Base-by-base conservation (phyloP, 2,797 vertebrate species). In the Rhabdomys pumilio region DNA sequence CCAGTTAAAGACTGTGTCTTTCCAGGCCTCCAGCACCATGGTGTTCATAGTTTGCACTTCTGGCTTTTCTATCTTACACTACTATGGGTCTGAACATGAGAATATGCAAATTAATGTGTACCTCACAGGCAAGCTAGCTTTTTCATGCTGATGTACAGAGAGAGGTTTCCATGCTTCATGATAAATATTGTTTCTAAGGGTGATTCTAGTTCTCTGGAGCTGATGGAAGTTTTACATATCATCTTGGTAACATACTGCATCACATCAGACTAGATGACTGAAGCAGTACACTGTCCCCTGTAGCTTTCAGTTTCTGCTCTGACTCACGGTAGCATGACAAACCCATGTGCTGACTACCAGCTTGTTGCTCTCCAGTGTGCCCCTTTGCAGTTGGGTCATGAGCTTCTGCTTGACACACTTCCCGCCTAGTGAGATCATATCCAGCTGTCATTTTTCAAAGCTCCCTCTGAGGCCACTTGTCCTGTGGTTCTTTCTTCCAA, bases 381-480 rank as follows among this genome's bases (percentile, higher is more conserved):
- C 34, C 31, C 34, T 31, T 19, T 19, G 17, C 24, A 69, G 38
- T 80, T 91, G 38, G 93, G 69, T 19, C 69, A 86, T 63, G 55
- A 76, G 59, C 38, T 85, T 89, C 75, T 89, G 24, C 82, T 96
- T 95, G 83, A 26, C 13, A 24, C 90, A 17, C 85, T 80, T 94
- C 4, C 12, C 12, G 67, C n/a, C 34, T 57, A 41, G n/a, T 53
- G 15, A 10, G 38, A 93, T 86, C 41, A 88, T n/a, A 12, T 15
- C 26, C 5, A 38, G 3, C 84, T 85, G 38, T 73, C 29, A 22
- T 17, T 38, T 95, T 91, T 79, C 47, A 76, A 91, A 82, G 55
- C 67, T 41, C 6, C 6, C 38, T 89, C 69, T 89, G 91, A 88
- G 87, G 15, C 9, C 38, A 15, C 8, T 22, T 73, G 84, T 91